Conservation (phyloP, 2,888 invertebrate genomes). For the Lymantria monacha region DNA sequence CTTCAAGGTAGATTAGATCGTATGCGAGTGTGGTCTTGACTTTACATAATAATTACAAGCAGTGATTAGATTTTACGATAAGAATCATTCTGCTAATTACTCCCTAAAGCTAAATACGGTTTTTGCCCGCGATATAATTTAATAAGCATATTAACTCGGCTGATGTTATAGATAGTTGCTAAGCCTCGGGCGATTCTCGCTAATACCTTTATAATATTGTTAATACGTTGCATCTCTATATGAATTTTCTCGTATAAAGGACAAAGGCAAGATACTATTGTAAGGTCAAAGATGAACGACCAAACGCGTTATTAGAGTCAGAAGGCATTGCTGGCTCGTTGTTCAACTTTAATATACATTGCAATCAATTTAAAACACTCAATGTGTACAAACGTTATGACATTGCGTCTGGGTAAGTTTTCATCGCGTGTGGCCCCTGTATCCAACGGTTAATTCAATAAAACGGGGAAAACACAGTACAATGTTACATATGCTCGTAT, state of each 20-base stretch:
- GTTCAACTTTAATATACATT: constrained; percentile 70
- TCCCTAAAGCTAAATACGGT: constrained; percentile 79
- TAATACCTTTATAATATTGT: constrained; percentile 66
- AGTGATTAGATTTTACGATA: constrained; percentile 76
- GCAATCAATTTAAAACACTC: constrained; percentile 76
- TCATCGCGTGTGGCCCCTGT: constrained; percentile 57
- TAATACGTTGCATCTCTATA: constrained; percentile 47
- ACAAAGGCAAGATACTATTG: constrained; percentile 48
- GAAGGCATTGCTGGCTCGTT: constrained; percentile 64
- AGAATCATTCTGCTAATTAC: constrained; percentile 79
- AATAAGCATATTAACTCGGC: constrained; percentile 78
- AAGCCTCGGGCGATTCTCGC: constrained; percentile 63
- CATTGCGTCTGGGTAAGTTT: constrained; percentile 60
- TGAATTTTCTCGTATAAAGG: constrained; percentile 43
- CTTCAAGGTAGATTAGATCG: constrained; percentile 40
- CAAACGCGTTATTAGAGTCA: constrained; percentile 68
- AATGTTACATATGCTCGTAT: constrained; percentile 39
- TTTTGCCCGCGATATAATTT: constrained; percentile 80
- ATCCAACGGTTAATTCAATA: constrained; percentile 61
- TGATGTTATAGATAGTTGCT: constrained; percentile 73
- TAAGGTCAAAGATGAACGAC: constrained; percentile 79
- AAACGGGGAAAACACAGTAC: constrained; percentile 46
- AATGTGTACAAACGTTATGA: constrained; percentile 57
- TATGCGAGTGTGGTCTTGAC: constrained; percentile 54
- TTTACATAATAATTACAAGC: constrained; percentile 73